Base-by-base conservation (phyloP, 2,797 vertebrate genomes). In the Premnoplex brunnescens region DNA sequence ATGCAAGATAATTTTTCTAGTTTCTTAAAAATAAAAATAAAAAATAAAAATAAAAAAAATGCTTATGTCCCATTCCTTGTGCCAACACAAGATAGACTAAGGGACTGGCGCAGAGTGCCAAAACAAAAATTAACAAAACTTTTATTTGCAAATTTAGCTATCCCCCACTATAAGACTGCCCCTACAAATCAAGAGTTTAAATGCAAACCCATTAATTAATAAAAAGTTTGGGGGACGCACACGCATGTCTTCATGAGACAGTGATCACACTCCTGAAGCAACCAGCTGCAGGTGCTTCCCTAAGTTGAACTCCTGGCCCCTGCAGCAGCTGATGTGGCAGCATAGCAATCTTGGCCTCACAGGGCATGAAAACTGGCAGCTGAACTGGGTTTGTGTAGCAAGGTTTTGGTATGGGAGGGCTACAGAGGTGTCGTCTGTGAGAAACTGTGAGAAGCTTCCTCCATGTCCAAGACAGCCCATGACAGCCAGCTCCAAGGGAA, bases 401-500 rank as follows among this genome's bases (percentile, higher is more conserved):
- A 14, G 26, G 22, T 23, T 72, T 71, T 46, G 30, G n/a, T 21
- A 24, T 14, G 24, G 7, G 10, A 23, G 8, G 13, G 9, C 43
- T 58, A 19, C 21, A 64, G 63, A 44, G 12, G 44, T 23, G 22
- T 19, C 12, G 48, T 41, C 39, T 66, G 22, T 32, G 46, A 84
- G 39, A 72, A 72, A 59, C 30, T 59, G 19, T 26, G 30, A 7
- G 6, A 66, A 52, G 30, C 21, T 66, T 46, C 34, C 22, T 72
- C 30, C 18, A 1, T 10, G 30, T 52, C 26, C 0, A 0, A 72
- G 34, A 72, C 5, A 59, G 2, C 5, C 39, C 26, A 3, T 13
- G 10, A 43, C 10, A 72, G 34, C 21, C 14, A 15, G 20, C 14
- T 58, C 37, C 49, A 75, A 48, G 44, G 64, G n/a, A 12, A 36